Base-by-base conservation (phyloP, 2,888 invertebrate species). In the Emmelina monodactyla region DNA sequence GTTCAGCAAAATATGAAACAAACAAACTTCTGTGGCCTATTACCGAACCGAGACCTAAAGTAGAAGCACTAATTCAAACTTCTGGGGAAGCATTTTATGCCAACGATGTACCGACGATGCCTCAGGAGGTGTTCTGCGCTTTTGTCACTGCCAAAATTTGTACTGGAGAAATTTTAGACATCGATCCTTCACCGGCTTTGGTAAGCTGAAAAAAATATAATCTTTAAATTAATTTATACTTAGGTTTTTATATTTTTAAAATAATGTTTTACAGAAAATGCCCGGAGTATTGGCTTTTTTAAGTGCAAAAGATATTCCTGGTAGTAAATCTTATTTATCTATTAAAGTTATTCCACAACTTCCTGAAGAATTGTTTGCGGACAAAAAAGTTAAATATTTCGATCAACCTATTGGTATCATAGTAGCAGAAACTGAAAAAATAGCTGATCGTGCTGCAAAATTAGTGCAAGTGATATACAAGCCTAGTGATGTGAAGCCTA, bases 51-150 rank as follows among this genome's bases (percentile, higher is more conserved):
- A 57, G 86, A 31, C 71, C 82, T 1, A 88, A 88, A 60, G 43
- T 84, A 9, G 85, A 85, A 53, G 81, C 83, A 1, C 49, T 76
- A 14, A 57, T 70, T 37, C 85, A 85, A 59, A 73, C 78, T 39
- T 67, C 84, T 28, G 88, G 88, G 1, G 85, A 87, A 53, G 85
- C 84, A 1, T 64, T 82, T 46, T 89, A 85, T 53, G 63, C 82
- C 2, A 82, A 84, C 47, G 88, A 88, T 47, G 56, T 83, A 28
- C 79, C 80, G 3, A 59, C 67, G 1, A 50, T 61, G 10, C 68
- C 71, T 0, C 82, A 85, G 50, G 86, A 88, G 60, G 75, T 88
- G 2, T 82, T 76, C 52, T 87, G 83, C 16, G 84, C 84, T 1
- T 84, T 88, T 45, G 86, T 87, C 1, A 51, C 82, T 1, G 51